These are phyloP conservation scores for Prinia subflava DNA, from an alignment of 2,113 vertebrate genomes.

Conservation along the genomic window DNA sequence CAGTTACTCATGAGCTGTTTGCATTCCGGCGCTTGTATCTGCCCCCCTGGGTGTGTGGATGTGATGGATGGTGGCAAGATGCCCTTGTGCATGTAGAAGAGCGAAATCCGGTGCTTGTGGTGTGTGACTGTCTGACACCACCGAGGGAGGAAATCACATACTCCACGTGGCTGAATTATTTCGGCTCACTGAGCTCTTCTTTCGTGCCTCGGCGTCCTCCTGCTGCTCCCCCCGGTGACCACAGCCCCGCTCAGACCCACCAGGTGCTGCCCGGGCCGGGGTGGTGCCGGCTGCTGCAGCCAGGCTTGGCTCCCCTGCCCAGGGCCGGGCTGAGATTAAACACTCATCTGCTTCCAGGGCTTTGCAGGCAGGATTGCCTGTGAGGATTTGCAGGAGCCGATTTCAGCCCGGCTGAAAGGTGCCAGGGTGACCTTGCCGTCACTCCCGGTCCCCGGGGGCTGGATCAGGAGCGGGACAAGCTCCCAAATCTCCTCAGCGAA, in stretches of 20 bases:
- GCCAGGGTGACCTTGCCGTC: neutral
- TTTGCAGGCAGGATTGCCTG: neutral
- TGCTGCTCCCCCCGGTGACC: neutral
- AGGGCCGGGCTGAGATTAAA: neutral
- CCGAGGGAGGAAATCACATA: fast-evolving
- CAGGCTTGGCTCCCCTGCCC: neutral
- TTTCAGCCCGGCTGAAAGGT: neutral
- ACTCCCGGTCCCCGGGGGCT: no score
- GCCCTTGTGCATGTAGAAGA: fast-evolving
- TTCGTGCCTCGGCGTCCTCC: neutral
- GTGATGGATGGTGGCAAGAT: neutral
- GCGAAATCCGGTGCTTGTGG: fast-evolving
- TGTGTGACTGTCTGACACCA: neutral
- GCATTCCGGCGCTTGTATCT: neutral
- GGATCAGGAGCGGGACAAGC: neutral
- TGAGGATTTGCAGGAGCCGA: neutral
- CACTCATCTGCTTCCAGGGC: neutral
- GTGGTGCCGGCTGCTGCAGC: fast-evolving
- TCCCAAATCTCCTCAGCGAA: neutral
- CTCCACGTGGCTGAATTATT: neutral
- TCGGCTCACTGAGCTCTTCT: neutral
- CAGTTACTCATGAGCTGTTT: neutral
- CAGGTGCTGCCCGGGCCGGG: neutral
- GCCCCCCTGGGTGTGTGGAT: neutral
- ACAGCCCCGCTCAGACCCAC: neutral